Base-by-base conservation (phyloP, 2,797 vertebrate species). In the Lacerta viridis region DNA sequence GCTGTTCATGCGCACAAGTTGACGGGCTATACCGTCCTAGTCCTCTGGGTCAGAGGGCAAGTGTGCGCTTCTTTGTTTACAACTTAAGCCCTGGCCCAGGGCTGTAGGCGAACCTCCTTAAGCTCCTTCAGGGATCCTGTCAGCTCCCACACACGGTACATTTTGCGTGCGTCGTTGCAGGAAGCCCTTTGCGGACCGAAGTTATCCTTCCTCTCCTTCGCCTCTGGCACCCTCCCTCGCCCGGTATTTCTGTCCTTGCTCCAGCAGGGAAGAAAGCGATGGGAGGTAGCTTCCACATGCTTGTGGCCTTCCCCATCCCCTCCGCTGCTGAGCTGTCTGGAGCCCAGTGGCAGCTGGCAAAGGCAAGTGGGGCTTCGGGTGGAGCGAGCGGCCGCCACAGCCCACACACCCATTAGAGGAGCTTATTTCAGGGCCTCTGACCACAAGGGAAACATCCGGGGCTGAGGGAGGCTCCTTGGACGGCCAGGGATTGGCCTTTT, bases 291-390 rank as follows among this genome's bases (percentile, higher is more conserved):
- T 82, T 43, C 43, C 61, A 78, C 84, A 87, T 74, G 84, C 77
- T 86, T 90, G 77, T 80, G 87, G 89, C 72, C 50, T 79, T 71
- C 82, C 85, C 18, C 59, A 59, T 50, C 78, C 86, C 68, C 36
- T 76, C 80, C 27, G 72, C 89, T 85, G 86, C 89, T 88, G 89
- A 88, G 98, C 97, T 97, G 97, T 97, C 97, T 98, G 98, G 97
- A 98, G 98, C 98, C 98, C 97, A 97, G 98, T 97, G 98, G 98
- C 96, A 96, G 97, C 98, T 97, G 98, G 97, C 98, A 97, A 95
- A 96, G 97, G 97, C 92, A 95, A 96, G 96, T 61, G 33, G 97
- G 96, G 95, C 96, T 97, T 96, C 96, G 97, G 97, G 97, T 97
- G 97, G 97, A 97, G 97, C 97, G 96, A 98, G 97, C 97, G 97